Evolutionary conservation across 1,140 invertebrate species (phyloP), one percentile per base, ranked within the genome.

Genomic region (Maniola jurtina): DNA sequence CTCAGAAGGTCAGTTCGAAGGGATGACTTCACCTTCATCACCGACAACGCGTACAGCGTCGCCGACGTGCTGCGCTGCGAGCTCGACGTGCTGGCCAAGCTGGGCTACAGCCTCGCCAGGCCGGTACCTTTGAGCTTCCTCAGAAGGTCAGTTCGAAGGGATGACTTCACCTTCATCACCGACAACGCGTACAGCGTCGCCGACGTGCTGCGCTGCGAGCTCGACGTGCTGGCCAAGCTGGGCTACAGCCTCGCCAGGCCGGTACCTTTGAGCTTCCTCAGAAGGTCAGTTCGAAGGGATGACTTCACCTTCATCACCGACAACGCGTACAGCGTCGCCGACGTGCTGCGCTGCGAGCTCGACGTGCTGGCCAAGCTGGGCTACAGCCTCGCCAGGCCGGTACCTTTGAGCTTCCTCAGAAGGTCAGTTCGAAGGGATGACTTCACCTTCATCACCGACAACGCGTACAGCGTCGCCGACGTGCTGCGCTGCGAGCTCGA

Each of bases 261-360:
- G 4, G 91, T 97, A 58, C 95, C 97, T 0, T 91, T 99, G 25
- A 96, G 97, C 83, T 99, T 99, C 81, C 91, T 99, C 11, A 92
- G 98, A 70, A 93, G 96, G 83, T 95, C 69, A 68, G 50, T 66
- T 42, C 25, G 25, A 25, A 25, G 1, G 25, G 25, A 2, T 25
- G 98, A 99, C 86, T 99, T 98, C 92, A 95, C 97, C 7, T 98
- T 96, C 78, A 96, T 99, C 48, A 97, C 97, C 15, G 98, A 98
- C 87, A 95, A 97, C 84, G 95, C 97, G 0, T 25, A 97, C 80
- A 93, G 93, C 0, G 95, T 94, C 74, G 77, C 90, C 8, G 95
- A 99, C 75, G 95, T 99, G 97, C 80, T 96, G 14, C 90, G 93
- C 56, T 99, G 98, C 95, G 98, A 99, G 91, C 91, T 93, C 66